Evolutionary conservation across 2,888 invertebrate genomes (phyloP), one percentile per base, ranked within the genome.

Genomic region (Acholoe squamosa): DNA sequence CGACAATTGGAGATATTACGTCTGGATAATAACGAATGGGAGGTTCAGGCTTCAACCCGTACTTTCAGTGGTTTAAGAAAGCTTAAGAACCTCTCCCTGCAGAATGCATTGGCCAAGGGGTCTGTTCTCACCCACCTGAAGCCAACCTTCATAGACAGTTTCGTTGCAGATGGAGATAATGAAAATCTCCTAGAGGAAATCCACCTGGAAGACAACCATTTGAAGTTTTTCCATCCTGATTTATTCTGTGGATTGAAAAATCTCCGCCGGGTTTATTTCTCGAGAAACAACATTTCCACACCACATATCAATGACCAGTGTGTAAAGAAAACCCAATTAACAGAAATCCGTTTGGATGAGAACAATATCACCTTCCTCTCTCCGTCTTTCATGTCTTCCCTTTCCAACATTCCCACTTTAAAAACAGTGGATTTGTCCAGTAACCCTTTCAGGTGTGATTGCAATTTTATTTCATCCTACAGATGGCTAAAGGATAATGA

Each of bases 131-230:
- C 86, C 31, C 54, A 56, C 28, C 56, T 86, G 25, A 86, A 86
- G 22, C 54, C 52, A 25, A n/a, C 52, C 22, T 86, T 86, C 52
- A 28, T 31, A 14, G 86, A 86, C 16, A 86, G 86, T 54, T 86
- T 86, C 28, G 28, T 14, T 0, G 43, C 33, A 7, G 43, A 33
- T 12, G 22, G 22, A n/a, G 84, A 84, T 1, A 84, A 84, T 84
- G 28, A 54, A 28, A 86, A 54, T 52, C 0, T 54, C n/a, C 52
- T 86, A 14, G 86, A 86, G 56, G 86, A 86, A 54, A 52, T 86
- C 28, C 86, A 28, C 7, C 28, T 86, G 3, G 54, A 86, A 22
- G 86, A 86, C 86, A 86, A 86, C 86, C 54, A 86, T 28, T 25
- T 86, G 25, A 1, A 54, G 25, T 86, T 28, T 31, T 86, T 54